Evolutionary conservation across 2,113 vertebrate genomes (phyloP).

Genomic region (Perccottus glenii): DNA sequence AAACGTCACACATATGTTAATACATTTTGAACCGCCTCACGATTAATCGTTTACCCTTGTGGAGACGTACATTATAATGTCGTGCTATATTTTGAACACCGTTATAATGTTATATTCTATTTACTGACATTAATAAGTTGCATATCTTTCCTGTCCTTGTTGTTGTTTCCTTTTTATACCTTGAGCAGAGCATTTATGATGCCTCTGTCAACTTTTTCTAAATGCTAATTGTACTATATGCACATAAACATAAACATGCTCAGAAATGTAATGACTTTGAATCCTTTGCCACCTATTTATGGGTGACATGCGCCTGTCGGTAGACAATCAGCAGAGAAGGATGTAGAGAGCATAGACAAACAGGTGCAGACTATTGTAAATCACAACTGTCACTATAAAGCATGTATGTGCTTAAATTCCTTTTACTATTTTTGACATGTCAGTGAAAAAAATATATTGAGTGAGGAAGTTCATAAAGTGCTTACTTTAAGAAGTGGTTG

Average conservation of each 20-base stretch:
- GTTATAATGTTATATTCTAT: too few relatives aligned
- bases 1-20: too few relatives aligned
- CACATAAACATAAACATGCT: neutral
- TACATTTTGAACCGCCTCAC: too few relatives aligned
- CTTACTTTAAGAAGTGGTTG: neutral
- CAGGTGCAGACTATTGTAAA: too few relatives aligned
- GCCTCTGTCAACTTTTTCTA: neutral
- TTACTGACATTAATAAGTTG: too few relatives aligned
- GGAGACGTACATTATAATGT: too few relatives aligned
- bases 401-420: neutral
- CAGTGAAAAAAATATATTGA: neutral
- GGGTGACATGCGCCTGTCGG: neutral
- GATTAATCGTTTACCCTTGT: too few relatives aligned
- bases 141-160: too few relatives aligned
- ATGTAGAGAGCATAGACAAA: neutral
- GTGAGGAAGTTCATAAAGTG: neutral
- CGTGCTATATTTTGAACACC: too few relatives aligned
- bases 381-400: too few relatives aligned
- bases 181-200: neutral
- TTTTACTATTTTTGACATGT: neutral
- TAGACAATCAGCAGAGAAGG: neutral
- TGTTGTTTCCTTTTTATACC: neutral
- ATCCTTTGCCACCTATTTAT: neutral
- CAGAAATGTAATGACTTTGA: neutral
- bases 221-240: slow-evolving; percentile 1